Evolutionary conservation across 1,140 invertebrate genomes (phyloP).

Genomic region (Arctopsyche grandis): DNA sequence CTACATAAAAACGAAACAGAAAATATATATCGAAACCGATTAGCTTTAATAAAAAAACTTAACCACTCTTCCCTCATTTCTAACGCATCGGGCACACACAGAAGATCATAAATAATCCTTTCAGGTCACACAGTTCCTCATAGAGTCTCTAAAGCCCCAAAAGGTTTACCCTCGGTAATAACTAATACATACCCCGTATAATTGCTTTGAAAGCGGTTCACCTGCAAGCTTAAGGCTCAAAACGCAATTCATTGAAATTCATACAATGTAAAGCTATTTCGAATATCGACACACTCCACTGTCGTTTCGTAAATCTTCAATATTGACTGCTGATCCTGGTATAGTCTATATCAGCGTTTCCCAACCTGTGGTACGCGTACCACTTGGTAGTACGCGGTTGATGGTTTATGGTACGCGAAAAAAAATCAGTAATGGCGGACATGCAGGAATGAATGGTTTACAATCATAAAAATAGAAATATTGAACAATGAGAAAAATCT

Average conservation of each 20-base stretch:
- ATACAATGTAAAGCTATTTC: not conserved
- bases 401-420: no score
- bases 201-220: slow-evolving; percentile 1
- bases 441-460: no score
- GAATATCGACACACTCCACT: not conserved
- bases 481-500: no score
- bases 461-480: no score
- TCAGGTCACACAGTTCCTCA: not conserved
- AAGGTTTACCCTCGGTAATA: slow-evolving; percentile 12
- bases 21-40: not conserved
- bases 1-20: not conserved
- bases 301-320: not conserved
- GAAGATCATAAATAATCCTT: not conserved
- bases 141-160: not conserved
- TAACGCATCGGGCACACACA: not conserved
- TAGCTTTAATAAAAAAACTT: no score
- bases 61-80: no score
- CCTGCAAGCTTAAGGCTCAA: slow-evolving; percentile 22
- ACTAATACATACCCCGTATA: slow-evolving; percentile 6
- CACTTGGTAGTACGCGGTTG: no score
- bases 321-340: no score
- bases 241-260: not conserved
- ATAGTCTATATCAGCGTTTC: no score
- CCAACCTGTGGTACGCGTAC: no score
- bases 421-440: no score